phyloP scores from a whole-genome alignment of 1,140 invertebrate species.

The Pogonomyrmex californicus region DNA sequence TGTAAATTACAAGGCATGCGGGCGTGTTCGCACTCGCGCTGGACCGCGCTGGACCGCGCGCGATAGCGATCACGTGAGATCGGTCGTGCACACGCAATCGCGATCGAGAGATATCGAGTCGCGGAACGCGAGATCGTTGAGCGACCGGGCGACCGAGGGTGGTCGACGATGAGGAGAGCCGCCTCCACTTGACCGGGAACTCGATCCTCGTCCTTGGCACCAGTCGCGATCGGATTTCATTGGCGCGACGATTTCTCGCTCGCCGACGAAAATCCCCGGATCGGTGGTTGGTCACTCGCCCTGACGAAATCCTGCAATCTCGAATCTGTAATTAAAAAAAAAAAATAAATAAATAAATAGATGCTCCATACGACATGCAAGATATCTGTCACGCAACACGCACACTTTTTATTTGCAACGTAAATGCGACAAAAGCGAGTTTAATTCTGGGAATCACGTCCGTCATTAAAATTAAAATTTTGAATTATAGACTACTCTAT shows the following conservation, averaged over 20 bases:
- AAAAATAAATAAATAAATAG: background rate
- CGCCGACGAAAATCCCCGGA: constrained; percentile 13
- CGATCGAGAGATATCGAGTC: background rate
- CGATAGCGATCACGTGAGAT: constrained; percentile 40
- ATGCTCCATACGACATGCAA: no score
- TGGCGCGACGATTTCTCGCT: background rate
- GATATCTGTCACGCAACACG: no score
- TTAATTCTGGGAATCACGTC: no score
- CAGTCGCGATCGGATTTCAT: constrained; percentile 53
- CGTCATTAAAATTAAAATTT: background rate
- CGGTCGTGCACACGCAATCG: background rate
- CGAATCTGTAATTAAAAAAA: background rate
- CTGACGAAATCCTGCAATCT: background rate
- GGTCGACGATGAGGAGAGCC: constrained; percentile 39
- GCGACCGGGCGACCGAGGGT: constrained; percentile 38
- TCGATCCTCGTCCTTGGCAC: constrained; percentile 49
- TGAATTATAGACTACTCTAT: background rate
- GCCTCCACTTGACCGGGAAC: constrained; percentile 23
- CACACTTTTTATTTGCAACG: no score
- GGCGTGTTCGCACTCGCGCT: constrained; percentile 69
- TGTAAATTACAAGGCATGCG: constrained; percentile 53
- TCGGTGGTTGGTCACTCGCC: no score
- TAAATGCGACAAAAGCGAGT: no score
- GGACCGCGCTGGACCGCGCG: constrained; percentile 37
- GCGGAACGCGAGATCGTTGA: constrained; percentile 3